Conservation (phyloP, 1,140 invertebrate genomes). For the Eciton burchellii region DNA sequence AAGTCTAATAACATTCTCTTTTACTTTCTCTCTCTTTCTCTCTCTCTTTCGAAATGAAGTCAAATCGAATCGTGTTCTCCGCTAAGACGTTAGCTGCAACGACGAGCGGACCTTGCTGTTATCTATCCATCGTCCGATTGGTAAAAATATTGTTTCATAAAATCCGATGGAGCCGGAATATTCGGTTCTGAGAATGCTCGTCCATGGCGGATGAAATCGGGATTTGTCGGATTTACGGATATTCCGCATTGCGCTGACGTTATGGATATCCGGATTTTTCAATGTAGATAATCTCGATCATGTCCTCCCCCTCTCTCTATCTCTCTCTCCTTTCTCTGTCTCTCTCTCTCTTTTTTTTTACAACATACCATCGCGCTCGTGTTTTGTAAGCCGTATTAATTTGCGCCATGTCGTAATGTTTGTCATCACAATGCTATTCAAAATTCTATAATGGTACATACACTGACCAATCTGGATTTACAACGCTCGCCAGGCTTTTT, state of each 20-base stretch:
- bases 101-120: conserved; percentile 21
- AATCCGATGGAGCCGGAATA: conserved; percentile 46
- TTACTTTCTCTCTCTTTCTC: not conserved
- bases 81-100: conserved; percentile 10
- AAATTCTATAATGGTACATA: conserved; percentile 44
- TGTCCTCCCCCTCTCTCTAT: not conserved
- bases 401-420: conserved; percentile 50
- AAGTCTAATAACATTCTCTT: not conserved
- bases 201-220: conserved; percentile 50
- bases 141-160: conserved; percentile 45
- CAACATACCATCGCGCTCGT: conserved; percentile 5
- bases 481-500: not conserved
- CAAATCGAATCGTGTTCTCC: not conserved
- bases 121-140: conserved; percentile 28
- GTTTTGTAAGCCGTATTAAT: conserved; percentile 29
- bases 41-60: not conserved
- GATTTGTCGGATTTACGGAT: conserved; percentile 58
- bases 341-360: conserved; percentile 6
- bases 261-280: conserved; percentile 56
- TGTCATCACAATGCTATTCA: conserved; percentile 21
- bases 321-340: not conserved
- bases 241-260: conserved; percentile 40
- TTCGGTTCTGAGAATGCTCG: conserved; percentile 43
- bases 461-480: conserved; percentile 11
- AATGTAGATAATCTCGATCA: conserved; percentile 54